Conservation (phyloP, 2,888 invertebrate genomes). For the Myopa tessellatipennis region DNA sequence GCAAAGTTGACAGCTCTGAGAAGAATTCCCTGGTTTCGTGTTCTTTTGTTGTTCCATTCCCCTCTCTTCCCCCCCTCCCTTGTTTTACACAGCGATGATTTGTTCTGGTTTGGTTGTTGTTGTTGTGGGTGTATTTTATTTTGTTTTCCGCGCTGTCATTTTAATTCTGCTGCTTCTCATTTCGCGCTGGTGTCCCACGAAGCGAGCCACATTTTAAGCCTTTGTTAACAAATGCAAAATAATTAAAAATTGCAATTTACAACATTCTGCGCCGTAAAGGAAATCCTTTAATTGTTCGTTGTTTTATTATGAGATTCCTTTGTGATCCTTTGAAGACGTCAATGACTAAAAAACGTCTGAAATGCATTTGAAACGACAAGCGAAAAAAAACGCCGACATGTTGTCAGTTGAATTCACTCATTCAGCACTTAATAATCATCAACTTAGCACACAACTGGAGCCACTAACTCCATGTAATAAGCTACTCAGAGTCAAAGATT, state of each 20-base stretch:
- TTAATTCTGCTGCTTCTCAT: conserved; percentile 1
- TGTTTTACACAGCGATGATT: too few species aligned
- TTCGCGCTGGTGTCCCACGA: conserved; percentile 1
- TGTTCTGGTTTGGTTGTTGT: conserved; percentile 18
- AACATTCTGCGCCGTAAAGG: conserved; percentile 47
- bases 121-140: conserved; percentile 27
- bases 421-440: background rate
- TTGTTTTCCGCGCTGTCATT: conserved; percentile 34
- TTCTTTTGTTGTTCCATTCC: too few species aligned
- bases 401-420: background rate
- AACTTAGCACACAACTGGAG: background rate
- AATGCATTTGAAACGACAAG: background rate
- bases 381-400: background rate
- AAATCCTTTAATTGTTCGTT: conserved; percentile 47
- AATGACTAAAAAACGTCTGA: conserved; percentile 16
- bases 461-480: background rate
- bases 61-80: too few species aligned
- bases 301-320: conserved; percentile 39
- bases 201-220: conserved; percentile 43
- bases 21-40: too few species aligned
- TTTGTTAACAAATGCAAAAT: conserved; percentile 48
- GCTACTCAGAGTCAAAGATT: too few species aligned
- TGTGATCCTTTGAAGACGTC: conserved; percentile 36
- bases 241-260: conserved; percentile 54
- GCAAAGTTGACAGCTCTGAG: too few species aligned